These are phyloP conservation scores for Pongo abelii DNA, from an alignment of 2,113 vertebrate genomes.

Conservation along the genomic window DNA sequence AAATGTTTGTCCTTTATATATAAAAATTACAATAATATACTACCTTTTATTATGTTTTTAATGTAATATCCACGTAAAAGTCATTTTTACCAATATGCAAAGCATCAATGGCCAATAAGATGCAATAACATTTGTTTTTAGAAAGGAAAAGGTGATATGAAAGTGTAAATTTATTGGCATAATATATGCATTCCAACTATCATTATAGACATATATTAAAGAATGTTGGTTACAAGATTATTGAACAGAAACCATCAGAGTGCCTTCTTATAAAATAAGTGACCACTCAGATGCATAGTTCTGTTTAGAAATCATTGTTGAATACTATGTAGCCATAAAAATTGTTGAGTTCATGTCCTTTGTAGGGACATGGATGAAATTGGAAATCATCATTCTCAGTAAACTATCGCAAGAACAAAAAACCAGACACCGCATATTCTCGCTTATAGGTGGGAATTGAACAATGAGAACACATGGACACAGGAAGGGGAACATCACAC, in stretches of 20 bases:
- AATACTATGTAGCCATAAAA: neutral
- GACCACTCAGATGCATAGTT: neutral
- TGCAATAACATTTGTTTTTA: neutral
- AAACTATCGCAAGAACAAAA: no score
- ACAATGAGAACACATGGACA: no score
- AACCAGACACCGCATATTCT: no score
- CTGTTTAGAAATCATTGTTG: neutral
- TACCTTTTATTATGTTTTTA: neutral
- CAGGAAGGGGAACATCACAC: no score
- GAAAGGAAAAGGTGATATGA: neutral
- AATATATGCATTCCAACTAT: neutral
- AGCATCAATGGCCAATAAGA: neutral
- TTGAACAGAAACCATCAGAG: neutral
- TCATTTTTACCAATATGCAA: neutral
- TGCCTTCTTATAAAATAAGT: conserved; percentile 17
- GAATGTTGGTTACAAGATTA: neutral
- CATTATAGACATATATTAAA: neutral
- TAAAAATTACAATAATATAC: neutral
- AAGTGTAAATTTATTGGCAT: neutral
- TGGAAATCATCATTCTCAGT: no score
- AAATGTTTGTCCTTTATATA: neutral
- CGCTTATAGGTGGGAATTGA: no score
- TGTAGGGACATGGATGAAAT: no score
- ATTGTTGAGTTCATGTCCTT: no score
- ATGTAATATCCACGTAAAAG: neutral